Evolutionary conservation across 2,113 vertebrate species (phyloP), one percentile per base, ranked within the genome.

Genomic region (Taxidea taxus): DNA sequence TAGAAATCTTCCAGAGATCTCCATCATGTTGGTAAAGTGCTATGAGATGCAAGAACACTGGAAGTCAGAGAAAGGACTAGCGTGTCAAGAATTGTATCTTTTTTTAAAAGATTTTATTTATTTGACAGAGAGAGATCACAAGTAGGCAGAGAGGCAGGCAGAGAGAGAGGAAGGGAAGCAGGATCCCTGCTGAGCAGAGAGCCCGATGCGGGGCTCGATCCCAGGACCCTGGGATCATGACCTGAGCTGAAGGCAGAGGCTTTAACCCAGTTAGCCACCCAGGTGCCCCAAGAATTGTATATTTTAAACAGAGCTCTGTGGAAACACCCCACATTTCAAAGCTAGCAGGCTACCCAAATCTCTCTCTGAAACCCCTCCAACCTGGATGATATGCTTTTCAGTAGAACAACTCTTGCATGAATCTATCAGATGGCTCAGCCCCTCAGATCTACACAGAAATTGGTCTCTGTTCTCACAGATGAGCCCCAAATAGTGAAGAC

Each of bases 1-100:
- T 31, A 3, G 42, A 88, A 54, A 44, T 83, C 23, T 62, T 44
- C 23, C 42, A 37, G 89, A 25, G 37, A 49, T n/a, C 16, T 21
- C n/a, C 2, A 34, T 58, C 7, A 51, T 2, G 1, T 39, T 62
- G 58, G 34, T 49, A 29, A 87, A 66, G 44, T n/a, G 6, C 14
- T 64, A 27, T 3, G 34, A 14, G 29, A 15, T 54, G 1, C 8
- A 15, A 34, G 47, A 12, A 0, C 2, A 16, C 16, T 66, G 34
- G 1, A 56, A 77, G 16, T 31, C 75, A n/a, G 54, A 56, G 29
- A 42, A 31, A 60, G 81, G 11, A 60, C 7, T 0, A 20, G 31
- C 23, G 6, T 85, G 49, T 31, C 82, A 18, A 13, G 44, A 66
- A 6, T 4, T 2, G 13, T 20, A 6, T 15, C 2, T 66, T 37